Conservation (phyloP, 2,113 vertebrate genomes). For the Sialia sialis region DNA sequence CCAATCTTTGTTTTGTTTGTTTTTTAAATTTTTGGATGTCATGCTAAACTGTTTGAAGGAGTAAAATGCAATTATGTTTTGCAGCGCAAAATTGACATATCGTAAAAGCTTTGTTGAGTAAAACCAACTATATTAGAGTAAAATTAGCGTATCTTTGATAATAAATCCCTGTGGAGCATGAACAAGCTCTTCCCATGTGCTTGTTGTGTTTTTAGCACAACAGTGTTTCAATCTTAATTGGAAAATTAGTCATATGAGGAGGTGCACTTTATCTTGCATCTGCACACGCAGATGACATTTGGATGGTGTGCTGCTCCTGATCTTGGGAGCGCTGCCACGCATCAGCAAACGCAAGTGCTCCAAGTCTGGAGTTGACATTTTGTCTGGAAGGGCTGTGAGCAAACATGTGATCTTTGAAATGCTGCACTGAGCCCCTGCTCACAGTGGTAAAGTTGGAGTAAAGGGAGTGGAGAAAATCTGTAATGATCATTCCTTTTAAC, state of each 20-base stretch:
- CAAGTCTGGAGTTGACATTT: background rate
- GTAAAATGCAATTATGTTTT: background rate
- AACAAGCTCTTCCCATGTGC: background rate
- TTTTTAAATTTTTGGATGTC: background rate
- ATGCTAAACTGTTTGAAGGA: background rate
- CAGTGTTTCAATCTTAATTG: background rate
- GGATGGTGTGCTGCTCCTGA: background rate
- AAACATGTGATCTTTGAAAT: background rate
- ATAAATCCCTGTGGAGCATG: background rate
- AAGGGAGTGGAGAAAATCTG: background rate
- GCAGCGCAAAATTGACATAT: background rate
- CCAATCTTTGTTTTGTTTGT: background rate
- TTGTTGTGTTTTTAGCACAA: background rate
- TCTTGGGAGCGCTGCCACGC: background rate
- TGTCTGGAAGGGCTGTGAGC: background rate
- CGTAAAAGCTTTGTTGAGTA: background rate
- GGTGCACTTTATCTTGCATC: background rate
- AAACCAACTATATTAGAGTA: background rate
- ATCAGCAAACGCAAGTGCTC: background rate
- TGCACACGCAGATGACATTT: slow-evolving; percentile 20
- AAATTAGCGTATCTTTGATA: background rate
- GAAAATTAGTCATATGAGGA: slow-evolving; percentile 22
- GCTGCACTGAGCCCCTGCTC: background rate
- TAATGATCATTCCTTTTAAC: background rate
- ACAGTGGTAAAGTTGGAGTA: background rate